Evolutionary conservation across 2,797 vertebrate species (phyloP), one percentile per base, ranked within the genome.

Genomic region (Avahi laniger): DNA sequence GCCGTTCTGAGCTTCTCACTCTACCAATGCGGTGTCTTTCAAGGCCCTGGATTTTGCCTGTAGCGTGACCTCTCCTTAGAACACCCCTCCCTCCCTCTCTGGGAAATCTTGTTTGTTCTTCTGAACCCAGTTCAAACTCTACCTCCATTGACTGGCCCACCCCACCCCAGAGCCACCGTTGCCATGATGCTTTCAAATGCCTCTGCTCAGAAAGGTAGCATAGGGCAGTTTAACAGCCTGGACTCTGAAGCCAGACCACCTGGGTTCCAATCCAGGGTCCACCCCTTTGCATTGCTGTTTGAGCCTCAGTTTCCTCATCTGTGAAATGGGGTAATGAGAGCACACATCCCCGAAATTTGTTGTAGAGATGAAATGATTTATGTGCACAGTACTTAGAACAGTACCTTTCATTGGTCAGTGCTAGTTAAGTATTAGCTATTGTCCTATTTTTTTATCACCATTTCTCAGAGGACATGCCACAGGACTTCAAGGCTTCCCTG

Each of bases 51-150:
- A 26, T 41, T 75, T 89, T 76, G 57, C 63, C 18, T 18, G 2
- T 38, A 43, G 50, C 15, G 17, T 52, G 89, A 24, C 54, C 43
- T 46, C 81, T 93, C 41, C 48, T 59, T 73, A 57, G 46, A 95
- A 28, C 57, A 43, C 13, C 17, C 22, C 17, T 73, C 38, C 50
- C 26, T 59, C 17, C 57, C 33, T 70, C 38, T 70, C 54, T 79
- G 57, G 93, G 87, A 95, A 91, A 78, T 87, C 61, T 30, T 94
- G n/a, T 95, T 95, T 63, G 4, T 86, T 88, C 14, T 93, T 95
- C 85, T 67, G 15, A 14, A 35, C n/a, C 33, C 12, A 12, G 41
- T 87, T 95, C 88, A 91, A 89, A 94, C 50, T 83, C 30, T 26
- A 10, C 89, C 63, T 81, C 48, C 35, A 85, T 41, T 67, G 65